phyloP scores from a whole-genome alignment of 2,888 invertebrate genomes.

The Lasiommata megera region DNA sequence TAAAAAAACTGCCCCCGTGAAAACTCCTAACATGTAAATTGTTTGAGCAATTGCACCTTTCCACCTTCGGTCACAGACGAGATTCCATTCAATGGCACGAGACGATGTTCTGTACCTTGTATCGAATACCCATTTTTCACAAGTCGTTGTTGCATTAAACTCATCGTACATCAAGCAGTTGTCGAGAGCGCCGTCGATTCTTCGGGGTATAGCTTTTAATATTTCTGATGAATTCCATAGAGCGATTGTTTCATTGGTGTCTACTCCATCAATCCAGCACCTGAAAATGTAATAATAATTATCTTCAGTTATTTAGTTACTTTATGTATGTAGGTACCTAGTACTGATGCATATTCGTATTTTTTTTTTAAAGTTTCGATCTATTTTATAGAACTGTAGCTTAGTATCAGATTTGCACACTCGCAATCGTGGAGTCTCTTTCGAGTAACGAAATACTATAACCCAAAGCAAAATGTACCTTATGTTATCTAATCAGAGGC shows the following conservation, averaged over 20 bases:
- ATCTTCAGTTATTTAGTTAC: not conserved
- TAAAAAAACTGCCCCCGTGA: slow-evolving; percentile 89
- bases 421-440: too few species aligned
- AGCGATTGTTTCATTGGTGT: slow-evolving; percentile 75
- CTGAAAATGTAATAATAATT: slow-evolving; percentile 59
- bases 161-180: slow-evolving; percentile 81
- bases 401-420: too few species aligned
- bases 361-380: too few species aligned
- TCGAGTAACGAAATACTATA: too few species aligned
- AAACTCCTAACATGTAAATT: slow-evolving; percentile 91
- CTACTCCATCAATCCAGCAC: slow-evolving; percentile 83
- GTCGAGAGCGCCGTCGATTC: slow-evolving; percentile 76
- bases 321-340: not conserved
- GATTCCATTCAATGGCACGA: slow-evolving; percentile 90
- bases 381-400: too few species aligned
- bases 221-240: slow-evolving; percentile 81
- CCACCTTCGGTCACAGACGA: slow-evolving; percentile 90
- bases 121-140: slow-evolving; percentile 86
- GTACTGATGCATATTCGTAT: too few species aligned
- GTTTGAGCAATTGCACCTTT: slow-evolving; percentile 91
- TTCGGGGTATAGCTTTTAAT: slow-evolving; percentile 80
- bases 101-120: slow-evolving; percentile 87
- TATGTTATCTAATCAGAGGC: too few species aligned
- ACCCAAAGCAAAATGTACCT: too few species aligned
- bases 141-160: slow-evolving; percentile 56